Conservation (phyloP, 2,888 invertebrate species). For the Branchipolynoe longqiensis region DNA sequence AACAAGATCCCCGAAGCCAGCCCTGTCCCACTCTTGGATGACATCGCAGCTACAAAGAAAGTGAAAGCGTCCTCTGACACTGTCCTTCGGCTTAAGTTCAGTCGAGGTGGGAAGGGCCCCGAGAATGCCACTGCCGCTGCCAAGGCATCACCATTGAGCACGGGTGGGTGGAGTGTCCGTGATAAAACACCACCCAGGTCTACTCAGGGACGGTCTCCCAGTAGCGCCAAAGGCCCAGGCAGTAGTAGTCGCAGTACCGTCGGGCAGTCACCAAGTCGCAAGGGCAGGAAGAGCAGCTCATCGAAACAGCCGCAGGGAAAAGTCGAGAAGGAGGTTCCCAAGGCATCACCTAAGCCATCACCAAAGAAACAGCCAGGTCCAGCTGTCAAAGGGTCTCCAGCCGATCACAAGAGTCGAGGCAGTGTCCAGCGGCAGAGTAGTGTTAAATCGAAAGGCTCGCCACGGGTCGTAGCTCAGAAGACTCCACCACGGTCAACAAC, state of each 20-base stretch:
- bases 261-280: conserved; percentile 17
- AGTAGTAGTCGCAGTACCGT: conserved; percentile 31
- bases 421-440: not conserved
- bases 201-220: not conserved
- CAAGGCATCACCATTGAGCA: not conserved
- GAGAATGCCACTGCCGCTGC: not conserved
- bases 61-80: conserved; percentile 7
- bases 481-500: not conserved
- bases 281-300: conserved; percentile 5
- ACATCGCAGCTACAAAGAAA: conserved; percentile 10
- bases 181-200: conserved; percentile 26
- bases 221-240: not conserved
- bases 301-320: not conserved
- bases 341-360: conserved; percentile 18
- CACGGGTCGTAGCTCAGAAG: conserved; percentile 6
- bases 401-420: not conserved
- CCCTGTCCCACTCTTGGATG: not conserved
- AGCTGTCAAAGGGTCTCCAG: not conserved
- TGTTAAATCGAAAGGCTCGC: conserved; percentile 16
- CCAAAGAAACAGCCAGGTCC: conserved; percentile 6
- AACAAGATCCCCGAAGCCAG: conserved; percentile 44
- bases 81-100: not conserved
- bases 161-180: not conserved
- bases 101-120: conserved; percentile 7
- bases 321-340: not conserved